Conservation (phyloP, 1,140 invertebrate species). For the Rhyzopertha dominica region DNA sequence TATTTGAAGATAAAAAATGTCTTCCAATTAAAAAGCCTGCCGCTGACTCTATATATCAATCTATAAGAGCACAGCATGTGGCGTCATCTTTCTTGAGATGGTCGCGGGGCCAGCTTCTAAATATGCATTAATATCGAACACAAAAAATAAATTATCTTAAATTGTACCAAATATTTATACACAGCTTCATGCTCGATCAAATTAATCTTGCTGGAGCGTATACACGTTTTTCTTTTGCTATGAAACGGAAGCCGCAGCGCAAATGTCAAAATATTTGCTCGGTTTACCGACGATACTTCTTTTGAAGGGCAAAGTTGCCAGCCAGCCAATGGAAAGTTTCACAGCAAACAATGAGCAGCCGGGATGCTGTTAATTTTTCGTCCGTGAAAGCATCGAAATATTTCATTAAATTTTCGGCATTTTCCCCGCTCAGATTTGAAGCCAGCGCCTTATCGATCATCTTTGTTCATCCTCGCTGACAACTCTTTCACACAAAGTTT, state of each 20-base stretch:
- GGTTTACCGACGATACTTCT: too few relatives aligned
- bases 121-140: slow-evolving; percentile 41
- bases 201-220: too few relatives aligned
- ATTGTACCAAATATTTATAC: slow-evolving; percentile 27
- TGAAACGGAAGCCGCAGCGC: too few relatives aligned
- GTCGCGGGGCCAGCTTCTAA: slow-evolving; percentile 26
- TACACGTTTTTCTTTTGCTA: too few relatives aligned
- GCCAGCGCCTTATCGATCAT: slow-evolving; percentile 33
- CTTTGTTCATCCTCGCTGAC: slow-evolving; percentile 37
- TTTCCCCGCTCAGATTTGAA: slow-evolving; percentile 23
- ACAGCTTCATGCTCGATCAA: too few relatives aligned
- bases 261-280: too few relatives aligned
- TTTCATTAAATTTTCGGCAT: slow-evolving; percentile 28
- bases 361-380: too few relatives aligned
- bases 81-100: slow-evolving; percentile 33
- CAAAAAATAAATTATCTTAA: slow-evolving; percentile 38
- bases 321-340: too few relatives aligned
- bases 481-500: slow-evolving; percentile 42
- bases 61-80: slow-evolving; percentile 41
- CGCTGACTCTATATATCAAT: slow-evolving; percentile 46
- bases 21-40: slow-evolving; percentile 46
- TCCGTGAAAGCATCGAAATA: too few relatives aligned
- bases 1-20: slow-evolving; percentile 45
- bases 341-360: too few relatives aligned
- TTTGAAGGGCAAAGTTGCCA: too few relatives aligned